Evolutionary conservation across 2,797 vertebrate species (phyloP).

Genomic region (Lepus townsendii): DNA sequence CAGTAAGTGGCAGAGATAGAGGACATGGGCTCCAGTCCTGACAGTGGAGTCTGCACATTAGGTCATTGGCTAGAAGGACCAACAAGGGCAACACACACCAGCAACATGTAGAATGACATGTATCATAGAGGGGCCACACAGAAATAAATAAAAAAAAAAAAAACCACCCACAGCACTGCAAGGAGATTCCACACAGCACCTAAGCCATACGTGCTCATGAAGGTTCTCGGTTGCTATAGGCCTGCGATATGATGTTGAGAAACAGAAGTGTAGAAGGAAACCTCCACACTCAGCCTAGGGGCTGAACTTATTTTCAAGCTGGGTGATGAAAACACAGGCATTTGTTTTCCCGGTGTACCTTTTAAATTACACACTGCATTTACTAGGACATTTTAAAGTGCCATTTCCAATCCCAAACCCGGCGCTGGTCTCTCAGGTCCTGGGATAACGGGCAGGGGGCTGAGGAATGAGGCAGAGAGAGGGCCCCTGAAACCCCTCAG

Average conservation of each 20-base stretch:
- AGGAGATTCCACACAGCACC: not conserved
- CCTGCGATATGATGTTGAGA: not conserved
- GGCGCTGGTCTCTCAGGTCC: not conserved
- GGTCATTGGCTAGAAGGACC: conserved; percentile 4
- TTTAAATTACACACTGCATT: not conserved
- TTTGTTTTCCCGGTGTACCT: not conserved
- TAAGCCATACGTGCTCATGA: not conserved
- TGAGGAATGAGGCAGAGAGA: not conserved
- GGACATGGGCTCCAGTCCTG: not conserved
- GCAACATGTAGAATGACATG: not conserved
- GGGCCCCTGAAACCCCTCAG: not conserved
- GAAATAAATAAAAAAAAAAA: not conserved
- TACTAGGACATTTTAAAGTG: not conserved
- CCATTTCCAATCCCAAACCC: not conserved
- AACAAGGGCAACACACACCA: not conserved
- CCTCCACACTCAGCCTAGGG: not conserved
- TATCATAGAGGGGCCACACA: not conserved
- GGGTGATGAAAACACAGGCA: not conserved
- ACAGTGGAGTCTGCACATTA: not conserved
- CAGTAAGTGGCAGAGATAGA: not conserved
- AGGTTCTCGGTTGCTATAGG: fast-evolving
- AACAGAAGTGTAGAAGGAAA: not conserved
- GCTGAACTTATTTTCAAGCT: not conserved
- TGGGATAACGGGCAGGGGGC: not conserved
- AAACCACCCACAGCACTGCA: not conserved